A percentile compares a stretch with the other conserved stretches of the same genome.
These are phyloP conservation scores for Mirounga angustirostris DNA, from an alignment of 2,113 vertebrate species.

Conservation along the genomic window DNA sequence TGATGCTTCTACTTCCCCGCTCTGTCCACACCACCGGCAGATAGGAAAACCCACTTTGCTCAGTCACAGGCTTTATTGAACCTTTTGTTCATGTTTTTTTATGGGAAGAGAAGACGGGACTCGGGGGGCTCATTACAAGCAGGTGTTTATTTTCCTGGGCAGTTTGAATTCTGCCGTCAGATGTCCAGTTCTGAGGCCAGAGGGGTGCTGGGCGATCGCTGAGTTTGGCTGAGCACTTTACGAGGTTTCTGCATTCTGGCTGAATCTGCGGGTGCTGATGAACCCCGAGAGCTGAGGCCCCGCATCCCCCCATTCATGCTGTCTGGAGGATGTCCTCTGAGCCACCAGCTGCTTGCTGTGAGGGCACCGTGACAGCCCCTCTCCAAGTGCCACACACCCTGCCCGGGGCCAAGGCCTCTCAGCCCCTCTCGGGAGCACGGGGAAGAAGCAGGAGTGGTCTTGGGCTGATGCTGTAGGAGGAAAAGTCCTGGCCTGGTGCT, in stretches of 20 bases:
- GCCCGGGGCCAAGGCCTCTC: background rate
- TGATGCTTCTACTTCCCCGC: background rate
- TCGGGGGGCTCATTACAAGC: background rate
- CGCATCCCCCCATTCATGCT: background rate
- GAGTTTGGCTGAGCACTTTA: background rate
- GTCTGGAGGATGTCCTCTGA: background rate
- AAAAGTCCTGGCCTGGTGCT: background rate
- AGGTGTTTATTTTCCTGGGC: background rate
- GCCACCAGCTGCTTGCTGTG: background rate
- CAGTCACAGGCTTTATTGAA: background rate
- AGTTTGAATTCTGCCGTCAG: background rate
- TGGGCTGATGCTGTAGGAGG: background rate
- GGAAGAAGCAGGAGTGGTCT: background rate
- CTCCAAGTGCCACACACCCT: background rate
- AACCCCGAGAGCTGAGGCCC: background rate
- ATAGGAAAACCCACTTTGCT: background rate
- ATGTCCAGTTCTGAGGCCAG: background rate
- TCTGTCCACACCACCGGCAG: background rate
- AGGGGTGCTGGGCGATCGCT: background rate
- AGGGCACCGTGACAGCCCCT: background rate
- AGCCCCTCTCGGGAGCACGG: background rate
- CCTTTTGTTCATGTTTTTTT: background rate
- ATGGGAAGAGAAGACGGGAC: too few species aligned
- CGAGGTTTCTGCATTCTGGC: fast-evolving
- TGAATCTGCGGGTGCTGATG: background rate